Evolutionary conservation across 2,888 invertebrate genomes (phyloP).

Genomic region (Troides helena): DNA sequence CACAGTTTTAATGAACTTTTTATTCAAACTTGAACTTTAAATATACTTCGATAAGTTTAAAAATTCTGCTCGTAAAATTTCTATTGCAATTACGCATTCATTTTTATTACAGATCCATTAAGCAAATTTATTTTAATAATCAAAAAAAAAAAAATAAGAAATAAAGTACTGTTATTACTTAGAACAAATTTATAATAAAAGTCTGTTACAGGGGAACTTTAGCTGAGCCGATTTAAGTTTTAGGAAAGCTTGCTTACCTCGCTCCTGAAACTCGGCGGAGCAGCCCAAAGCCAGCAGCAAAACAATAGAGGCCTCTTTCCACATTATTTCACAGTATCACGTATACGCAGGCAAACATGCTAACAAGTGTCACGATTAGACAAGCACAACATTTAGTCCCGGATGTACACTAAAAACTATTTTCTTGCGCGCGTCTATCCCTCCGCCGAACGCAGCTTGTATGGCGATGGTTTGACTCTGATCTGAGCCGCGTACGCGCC

Average conservation of each 20-base stretch:
- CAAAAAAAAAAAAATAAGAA: no score
- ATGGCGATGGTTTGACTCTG: conserved; percentile 37
- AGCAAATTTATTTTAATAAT: no score
- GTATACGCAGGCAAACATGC: conserved; percentile 51
- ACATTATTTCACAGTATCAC: conserved; percentile 62
- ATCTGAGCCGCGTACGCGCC: conserved; percentile 48
- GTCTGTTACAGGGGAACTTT: no score
- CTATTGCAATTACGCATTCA: not conserved
- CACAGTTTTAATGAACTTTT: conserved; percentile 6
- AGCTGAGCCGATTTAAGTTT: conserved; percentile 16
- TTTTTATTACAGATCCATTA: not conserved
- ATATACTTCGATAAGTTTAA: conserved; percentile 11
- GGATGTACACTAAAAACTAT: conserved; percentile 31
- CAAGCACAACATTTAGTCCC: conserved; percentile 42
- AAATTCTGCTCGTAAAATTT: not conserved
- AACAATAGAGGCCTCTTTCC: conserved; percentile 50
- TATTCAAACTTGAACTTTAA: conserved; percentile 16
- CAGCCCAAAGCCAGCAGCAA: conserved; percentile 42
- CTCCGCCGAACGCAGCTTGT: conserved; percentile 58
- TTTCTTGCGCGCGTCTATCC: conserved; percentile 51
- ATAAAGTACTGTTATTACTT: no score
- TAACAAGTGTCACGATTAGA: conserved; percentile 48
- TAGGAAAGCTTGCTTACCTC: conserved; percentile 54
- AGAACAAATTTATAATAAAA: no score
- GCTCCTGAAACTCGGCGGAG: conserved; percentile 64